Conservation (phyloP, 1,140 invertebrate genomes). For the Drosophila rufa region DNA sequence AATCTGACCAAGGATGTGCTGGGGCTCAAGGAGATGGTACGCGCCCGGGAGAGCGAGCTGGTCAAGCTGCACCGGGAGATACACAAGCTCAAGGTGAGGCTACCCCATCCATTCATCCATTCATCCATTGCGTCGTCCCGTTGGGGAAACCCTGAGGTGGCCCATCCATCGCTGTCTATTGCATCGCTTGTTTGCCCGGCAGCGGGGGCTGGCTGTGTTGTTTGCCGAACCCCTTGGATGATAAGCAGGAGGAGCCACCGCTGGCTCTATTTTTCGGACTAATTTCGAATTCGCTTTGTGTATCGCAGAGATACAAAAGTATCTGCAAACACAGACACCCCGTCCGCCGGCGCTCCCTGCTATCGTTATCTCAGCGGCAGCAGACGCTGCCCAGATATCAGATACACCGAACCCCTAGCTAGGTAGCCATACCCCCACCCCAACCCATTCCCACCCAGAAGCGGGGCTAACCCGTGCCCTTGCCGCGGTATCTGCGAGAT, state of each 20-base stretch:
- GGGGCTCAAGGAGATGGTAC: constrained; percentile 61
- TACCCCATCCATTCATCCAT: background rate
- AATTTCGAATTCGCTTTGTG: constrained; percentile 68
- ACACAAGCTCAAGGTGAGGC: constrained; percentile 87
- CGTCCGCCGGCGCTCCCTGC: constrained; percentile 24
- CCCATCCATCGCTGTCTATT: constrained; percentile 51
- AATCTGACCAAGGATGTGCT: constrained; percentile 55
- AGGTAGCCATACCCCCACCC: too few species aligned
- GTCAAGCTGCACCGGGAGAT: constrained; percentile 87
- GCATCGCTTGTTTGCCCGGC: constrained; percentile 55
- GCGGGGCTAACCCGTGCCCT: constrained; percentile 42
- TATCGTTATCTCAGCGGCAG: constrained; percentile 62
- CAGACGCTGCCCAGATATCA: constrained; percentile 63
- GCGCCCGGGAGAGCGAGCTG: constrained; percentile 62
- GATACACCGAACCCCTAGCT: constrained; percentile 20
- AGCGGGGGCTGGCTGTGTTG: constrained; percentile 15
- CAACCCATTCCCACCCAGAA: constrained; percentile 10
- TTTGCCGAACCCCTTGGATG: constrained; percentile 47
- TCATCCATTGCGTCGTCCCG: too few species aligned
- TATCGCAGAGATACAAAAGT: constrained; percentile 56
- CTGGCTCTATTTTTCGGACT: constrained; percentile 55
- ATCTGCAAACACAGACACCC: constrained; percentile 41
- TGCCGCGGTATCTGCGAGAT: constrained; percentile 36
- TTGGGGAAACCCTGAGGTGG: constrained; percentile 5
- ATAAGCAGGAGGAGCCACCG: constrained; percentile 56